These are phyloP conservation scores for Fopius arisanus DNA, from an alignment of 1,140 invertebrate species.

Conservation along the genomic window DNA sequence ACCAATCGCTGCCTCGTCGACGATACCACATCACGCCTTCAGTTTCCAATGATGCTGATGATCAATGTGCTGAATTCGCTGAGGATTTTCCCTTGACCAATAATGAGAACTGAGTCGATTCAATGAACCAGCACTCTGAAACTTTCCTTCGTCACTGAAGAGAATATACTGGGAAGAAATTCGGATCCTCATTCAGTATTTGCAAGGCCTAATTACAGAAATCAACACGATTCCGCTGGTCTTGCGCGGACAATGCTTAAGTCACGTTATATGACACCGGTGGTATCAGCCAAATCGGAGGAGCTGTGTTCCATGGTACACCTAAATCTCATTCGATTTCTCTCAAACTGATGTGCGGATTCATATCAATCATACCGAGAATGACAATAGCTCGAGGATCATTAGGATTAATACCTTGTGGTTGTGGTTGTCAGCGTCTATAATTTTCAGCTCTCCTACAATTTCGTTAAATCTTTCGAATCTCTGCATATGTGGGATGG, in stretches of 20 bases:
- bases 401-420: conserved; percentile 1
- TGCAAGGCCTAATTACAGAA: not conserved
- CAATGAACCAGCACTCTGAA: conserved; percentile 21
- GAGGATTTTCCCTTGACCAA: not conserved
- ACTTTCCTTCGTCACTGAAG: not conserved
- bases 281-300: not conserved
- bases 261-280: too few relatives aligned
- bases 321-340: conserved; percentile 24
- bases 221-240: not conserved
- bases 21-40: too few relatives aligned
- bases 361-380: conserved; percentile 17
- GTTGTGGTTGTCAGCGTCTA: not conserved
- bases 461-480: not conserved
- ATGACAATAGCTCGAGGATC: conserved; percentile 20
- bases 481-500: not conserved
- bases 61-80: not conserved
- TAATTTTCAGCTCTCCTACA: not conserved
- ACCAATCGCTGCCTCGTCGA: too few relatives aligned
- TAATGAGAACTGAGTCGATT: conserved; percentile 28
- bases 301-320: conserved; percentile 20
- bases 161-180: not conserved
- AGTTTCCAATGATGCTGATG: not conserved
- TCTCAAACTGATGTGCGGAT: conserved; percentile 17
- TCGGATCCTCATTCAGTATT: not conserved
- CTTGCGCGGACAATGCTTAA: conserved; percentile 13